phyloP scores from a whole-genome alignment of 2,797 vertebrate genomes.

The Oreochromis grahami region DNA sequence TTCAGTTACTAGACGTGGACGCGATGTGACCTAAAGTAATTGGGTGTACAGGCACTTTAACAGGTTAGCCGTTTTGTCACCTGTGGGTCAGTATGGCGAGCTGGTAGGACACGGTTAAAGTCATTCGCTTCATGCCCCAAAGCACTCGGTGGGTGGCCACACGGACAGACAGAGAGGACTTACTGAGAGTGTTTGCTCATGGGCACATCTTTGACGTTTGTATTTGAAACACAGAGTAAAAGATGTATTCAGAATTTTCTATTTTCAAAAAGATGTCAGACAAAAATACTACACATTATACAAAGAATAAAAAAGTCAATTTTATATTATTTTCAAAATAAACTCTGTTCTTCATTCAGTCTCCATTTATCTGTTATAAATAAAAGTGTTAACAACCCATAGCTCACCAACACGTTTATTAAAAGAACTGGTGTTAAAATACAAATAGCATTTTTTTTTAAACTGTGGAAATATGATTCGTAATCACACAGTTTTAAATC shows the following conservation, averaged over 20 bases:
- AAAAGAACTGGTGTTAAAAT: not conserved
- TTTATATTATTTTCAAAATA: not conserved
- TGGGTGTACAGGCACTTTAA: slow-evolving; percentile 34
- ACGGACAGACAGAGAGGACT: slow-evolving; percentile 14
- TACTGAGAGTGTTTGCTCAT: slow-evolving; percentile 4
- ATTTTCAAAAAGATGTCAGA: not conserved
- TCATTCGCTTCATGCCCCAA: not conserved
- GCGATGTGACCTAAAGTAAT: slow-evolving; percentile 35
- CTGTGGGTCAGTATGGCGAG: slow-evolving; percentile 37
- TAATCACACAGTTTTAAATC: not conserved
- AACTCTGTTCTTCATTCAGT: not conserved
- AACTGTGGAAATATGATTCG: not conserved
- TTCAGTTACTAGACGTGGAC: slow-evolving; percentile 29
- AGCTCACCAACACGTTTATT: rapidly evolving
- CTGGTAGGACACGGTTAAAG: slow-evolving; percentile 10
- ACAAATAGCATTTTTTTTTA: not conserved
- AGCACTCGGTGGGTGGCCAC: slow-evolving; percentile 70
- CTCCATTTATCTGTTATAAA: not conserved
- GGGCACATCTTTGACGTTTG: not conserved
- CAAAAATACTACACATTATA: not conserved
- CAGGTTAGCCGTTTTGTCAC: slow-evolving; percentile 51
- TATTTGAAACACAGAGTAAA: not conserved
- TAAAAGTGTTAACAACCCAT: rapidly evolving
- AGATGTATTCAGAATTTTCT: not conserved
- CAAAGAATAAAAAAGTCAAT: not conserved